Evolutionary conservation across 2,888 invertebrate genomes (phyloP).

Genomic region (Scaeva pyrastri): DNA sequence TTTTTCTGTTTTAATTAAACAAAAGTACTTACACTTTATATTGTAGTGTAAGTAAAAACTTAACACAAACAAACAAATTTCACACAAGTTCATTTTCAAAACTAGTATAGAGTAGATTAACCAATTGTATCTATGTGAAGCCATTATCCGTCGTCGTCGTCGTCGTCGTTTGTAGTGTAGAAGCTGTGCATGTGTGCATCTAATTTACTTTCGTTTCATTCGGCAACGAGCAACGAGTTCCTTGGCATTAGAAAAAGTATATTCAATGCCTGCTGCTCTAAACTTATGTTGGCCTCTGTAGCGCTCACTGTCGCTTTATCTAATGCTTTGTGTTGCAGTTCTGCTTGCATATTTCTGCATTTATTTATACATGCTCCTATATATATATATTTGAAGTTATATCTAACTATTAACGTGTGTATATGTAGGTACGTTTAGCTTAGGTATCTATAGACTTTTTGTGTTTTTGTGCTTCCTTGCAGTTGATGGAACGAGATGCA

Average conservation of each 20-base stretch:
- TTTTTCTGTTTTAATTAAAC: constrained; percentile 33
- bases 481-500: constrained; percentile 64
- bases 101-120: constrained; percentile 42
- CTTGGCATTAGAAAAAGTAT: constrained; percentile 72
- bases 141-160: no score
- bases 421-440: neutral
- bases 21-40: constrained; percentile 46
- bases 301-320: constrained; percentile 38
- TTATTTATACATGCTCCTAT: constrained; percentile 56
- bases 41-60: constrained; percentile 25
- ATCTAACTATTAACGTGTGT: no score
- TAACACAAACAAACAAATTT: neutral
- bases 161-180: no score
- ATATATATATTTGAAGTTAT: neutral
- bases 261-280: constrained; percentile 36
- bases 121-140: constrained; percentile 34
- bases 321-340: constrained; percentile 57
- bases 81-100: constrained; percentile 40
- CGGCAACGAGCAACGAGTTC: constrained; percentile 72
- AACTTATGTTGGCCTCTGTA: constrained; percentile 20
- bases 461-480: constrained; percentile 42
- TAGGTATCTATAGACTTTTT: constrained; percentile 7
- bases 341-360: constrained; percentile 55
- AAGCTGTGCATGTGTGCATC: constrained; percentile 67
- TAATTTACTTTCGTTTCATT: constrained; percentile 76